Base-by-base conservation (phyloP, 2,888 invertebrate genomes). In the Danaus chrysippus region DNA sequence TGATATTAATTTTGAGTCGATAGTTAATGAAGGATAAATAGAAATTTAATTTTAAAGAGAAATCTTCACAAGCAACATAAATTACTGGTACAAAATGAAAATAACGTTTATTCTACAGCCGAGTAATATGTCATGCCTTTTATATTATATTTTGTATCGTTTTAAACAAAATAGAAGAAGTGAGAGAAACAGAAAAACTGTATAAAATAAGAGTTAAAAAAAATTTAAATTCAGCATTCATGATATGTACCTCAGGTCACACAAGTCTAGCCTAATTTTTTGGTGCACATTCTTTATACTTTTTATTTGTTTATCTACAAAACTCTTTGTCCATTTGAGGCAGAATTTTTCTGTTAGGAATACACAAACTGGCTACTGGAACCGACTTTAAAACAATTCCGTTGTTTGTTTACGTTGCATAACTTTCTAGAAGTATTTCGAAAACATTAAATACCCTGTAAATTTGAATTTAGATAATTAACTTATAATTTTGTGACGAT, bases 261-360 rank as follows among this genome's bases (percentile, higher is more conserved):
- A 60, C 46, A 52, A 13, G 59, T 42, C 46, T 63, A 63, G 41
- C 63, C 64, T 62, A 64, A 63, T 64, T 66, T 54, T 42, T 54
- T 42, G 46, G 42, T 44, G 52, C 55, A 55, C 58, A 61, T 65
- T 65, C 62, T 57, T 52, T 44, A 54, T 56, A 61, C 34, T 59
- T 67, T 64, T 64, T 62, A 64, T 67, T 64, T 58, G 60, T 42
- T 58, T 67, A 64, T 56, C 62, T 58, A 8, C 49, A 60, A 52
- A 64, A 42, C 49, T 53, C 54, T 56, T 57, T 61, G 57, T 60
- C 57, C 56, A 59, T 54, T 56, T 64, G 54, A 34, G 6, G 42
- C 58, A 43, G 64, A 58, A 41, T 58, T 54, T 56, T 46, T 46
- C 60, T 63, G 54, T 63, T 58, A 58, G 60, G 46, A 58, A 42